Conservation (phyloP, 2,797 vertebrate genomes). For the Lepus townsendii region DNA sequence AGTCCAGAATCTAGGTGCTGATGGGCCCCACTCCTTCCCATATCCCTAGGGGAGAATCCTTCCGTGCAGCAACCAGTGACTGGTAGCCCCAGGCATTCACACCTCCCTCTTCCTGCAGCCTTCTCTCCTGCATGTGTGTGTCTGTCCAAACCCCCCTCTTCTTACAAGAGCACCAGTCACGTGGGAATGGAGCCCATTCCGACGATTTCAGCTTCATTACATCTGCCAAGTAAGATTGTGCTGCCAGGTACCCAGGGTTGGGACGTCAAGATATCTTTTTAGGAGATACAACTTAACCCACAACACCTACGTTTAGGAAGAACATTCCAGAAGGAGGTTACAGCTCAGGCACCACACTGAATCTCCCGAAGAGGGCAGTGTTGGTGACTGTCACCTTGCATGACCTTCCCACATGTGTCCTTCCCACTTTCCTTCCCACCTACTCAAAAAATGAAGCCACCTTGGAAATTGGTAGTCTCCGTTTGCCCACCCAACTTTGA, state of each 20-base stretch:
- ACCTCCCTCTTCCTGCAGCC: neutral
- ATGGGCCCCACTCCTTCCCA: neutral
- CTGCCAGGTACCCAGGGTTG: neutral
- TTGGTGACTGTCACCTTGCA: neutral
- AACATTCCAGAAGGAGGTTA: neutral
- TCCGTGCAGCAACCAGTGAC: neutral
- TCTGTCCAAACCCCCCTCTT: neutral
- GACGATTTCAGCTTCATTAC: neutral
- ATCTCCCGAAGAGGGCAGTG: neutral
- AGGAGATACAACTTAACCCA: neutral
- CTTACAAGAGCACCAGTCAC: neutral
- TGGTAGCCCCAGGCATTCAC: neutral
- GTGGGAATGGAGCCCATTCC: neutral
- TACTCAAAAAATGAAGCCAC: slow-evolving; percentile 28
- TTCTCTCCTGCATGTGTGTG: neutral
- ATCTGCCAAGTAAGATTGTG: neutral
- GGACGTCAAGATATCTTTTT: neutral
- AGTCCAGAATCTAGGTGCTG: neutral
- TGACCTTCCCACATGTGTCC: neutral
- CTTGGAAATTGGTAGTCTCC: neutral
- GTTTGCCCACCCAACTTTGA: slow-evolving; percentile 36
- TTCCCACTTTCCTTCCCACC: neutral
- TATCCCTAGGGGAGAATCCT: neutral
- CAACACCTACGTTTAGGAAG: neutral
- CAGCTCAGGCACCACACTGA: neutral